Conservation (phyloP, 1,140 invertebrate species). For the Brachionus rotundiformis region DNA sequence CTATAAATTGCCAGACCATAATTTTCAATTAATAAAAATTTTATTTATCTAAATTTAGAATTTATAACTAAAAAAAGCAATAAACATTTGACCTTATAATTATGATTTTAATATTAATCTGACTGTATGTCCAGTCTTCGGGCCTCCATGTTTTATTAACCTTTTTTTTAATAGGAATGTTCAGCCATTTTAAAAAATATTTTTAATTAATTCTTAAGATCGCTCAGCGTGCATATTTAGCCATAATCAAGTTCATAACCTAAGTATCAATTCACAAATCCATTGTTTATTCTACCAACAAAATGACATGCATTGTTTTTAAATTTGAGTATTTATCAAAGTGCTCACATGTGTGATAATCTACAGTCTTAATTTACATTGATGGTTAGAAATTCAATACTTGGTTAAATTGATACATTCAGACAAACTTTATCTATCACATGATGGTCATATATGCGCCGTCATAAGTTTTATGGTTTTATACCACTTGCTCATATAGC, state of each 20-base stretch:
- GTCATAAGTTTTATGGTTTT: no score
- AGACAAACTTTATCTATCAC: no score
- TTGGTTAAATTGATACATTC: no score
- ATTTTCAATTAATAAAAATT: background rate
- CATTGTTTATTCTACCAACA: background rate
- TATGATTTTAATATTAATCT: background rate
- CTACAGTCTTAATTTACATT: no score
- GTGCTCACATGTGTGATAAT: background rate
- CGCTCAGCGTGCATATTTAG: background rate
- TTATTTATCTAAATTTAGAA: background rate
- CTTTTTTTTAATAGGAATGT: conserved; percentile 10
- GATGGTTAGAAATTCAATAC: no score
- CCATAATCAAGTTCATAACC: conserved; percentile 12
- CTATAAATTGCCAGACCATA: conserved; percentile 52
- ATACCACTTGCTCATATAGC: no score
- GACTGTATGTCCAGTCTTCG: background rate
- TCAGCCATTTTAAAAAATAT: conserved; percentile 11
- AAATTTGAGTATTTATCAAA: background rate
- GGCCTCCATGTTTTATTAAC: background rate
- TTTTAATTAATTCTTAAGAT: conserved; percentile 12
- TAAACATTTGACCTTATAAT: conserved; percentile 19
- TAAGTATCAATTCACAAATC: background rate
- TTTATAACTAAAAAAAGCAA: background rate
- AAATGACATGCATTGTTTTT: background rate
- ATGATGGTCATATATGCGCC: no score